Base-by-base conservation (phyloP, 2,113 vertebrate genomes). In the Strigops habroptila region DNA sequence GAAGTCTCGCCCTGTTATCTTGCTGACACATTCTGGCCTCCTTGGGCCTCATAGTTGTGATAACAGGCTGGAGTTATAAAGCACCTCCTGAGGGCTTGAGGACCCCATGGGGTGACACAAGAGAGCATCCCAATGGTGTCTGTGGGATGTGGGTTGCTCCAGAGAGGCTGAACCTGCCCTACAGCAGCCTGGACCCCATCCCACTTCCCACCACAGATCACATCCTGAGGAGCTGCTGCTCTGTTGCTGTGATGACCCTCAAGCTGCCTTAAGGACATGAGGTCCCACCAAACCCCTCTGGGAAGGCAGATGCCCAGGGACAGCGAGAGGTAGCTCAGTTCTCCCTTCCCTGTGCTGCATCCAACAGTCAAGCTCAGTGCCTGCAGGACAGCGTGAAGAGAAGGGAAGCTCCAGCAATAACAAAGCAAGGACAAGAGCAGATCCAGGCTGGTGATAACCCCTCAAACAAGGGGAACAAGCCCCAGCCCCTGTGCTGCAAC, bases 281-380 rank as follows among this genome's bases (percentile, higher is more conserved):
- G 12, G 19, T 39, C 13, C 82, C 3, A 31, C 37, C 79, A 60
- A 53, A 39, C 27, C 82, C 10, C n/a, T 35, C 28, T 7, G 27
- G 63, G 41, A 51, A 14, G 75, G 14, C 64, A 49, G 44, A n/a
- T 35, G 41, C 41, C 30, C 63, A 43, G 79, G 18, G 4, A 21
- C 48, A 78, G 13, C 3, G 0, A 9, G 13, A 9, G 35, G 6
- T 1, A 30, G 5, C 52, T 69, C 19, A 1, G 24, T 22, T 73
- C 67, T 77, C 59, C 69, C 60, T 27, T 81, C 46, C 49, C 74
- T 2, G 0, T 6, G 18, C 49, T 85, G 11, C 30, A 6, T n/a
- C 22, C 37, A 31, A 2, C 2, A 0, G 2, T 63, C 3, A 3
- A 59, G 53, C 51, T 70, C 1, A 0, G 39, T 3, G 43, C 8